A percentile compares a stretch with the other conserved stretches of the same genome.
These are phyloP conservation scores for Epiperipatus broadwayi DNA, from an alignment of 2,888 invertebrate species.

Conservation along the genomic window DNA sequence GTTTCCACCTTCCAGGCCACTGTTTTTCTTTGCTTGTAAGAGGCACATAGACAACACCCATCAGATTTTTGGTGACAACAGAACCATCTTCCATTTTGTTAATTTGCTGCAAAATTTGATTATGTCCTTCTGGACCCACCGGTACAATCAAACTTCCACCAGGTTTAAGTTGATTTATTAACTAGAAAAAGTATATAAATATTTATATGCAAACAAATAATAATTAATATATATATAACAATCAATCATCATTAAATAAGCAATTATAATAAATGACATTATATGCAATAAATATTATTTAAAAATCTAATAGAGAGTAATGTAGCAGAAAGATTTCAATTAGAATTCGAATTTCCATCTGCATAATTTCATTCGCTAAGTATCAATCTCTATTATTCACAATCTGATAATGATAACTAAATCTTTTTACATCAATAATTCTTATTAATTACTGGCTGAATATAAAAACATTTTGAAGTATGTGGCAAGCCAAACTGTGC, in stretches of 20 bases:
- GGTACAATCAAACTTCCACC: conserved; percentile 80
- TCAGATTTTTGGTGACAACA: conserved; percentile 51
- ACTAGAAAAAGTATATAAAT: conserved; percentile 33
- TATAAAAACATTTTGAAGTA: too few relatives aligned
- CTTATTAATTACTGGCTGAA: too few relatives aligned
- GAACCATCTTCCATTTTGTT: conserved; percentile 68
- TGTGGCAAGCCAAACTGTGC: too few relatives aligned
- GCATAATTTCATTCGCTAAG: too few relatives aligned
- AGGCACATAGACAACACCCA: conserved; percentile 93
- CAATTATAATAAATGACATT: conserved; percentile 6
- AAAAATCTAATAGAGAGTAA: too few relatives aligned
- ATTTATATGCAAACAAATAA: too few relatives aligned
- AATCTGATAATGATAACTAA: too few relatives aligned
- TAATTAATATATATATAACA: neutral
- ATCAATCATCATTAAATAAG: too few relatives aligned
- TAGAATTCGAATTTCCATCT: too few relatives aligned
- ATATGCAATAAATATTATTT: neutral
- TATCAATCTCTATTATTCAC: too few relatives aligned
- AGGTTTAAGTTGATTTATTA: conserved; percentile 66
- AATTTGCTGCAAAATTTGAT: conserved; percentile 69
- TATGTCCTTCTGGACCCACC: conserved; percentile 58
- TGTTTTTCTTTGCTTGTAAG: conserved; percentile 64
- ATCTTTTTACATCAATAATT: too few relatives aligned
- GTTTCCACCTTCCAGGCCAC: conserved; percentile 36
- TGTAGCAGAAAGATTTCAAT: too few relatives aligned